Evolutionary conservation across 2,113 vertebrate species (phyloP), one percentile per base, ranked within the genome.

Genomic region (Myanophis thanlyinensis): DNA sequence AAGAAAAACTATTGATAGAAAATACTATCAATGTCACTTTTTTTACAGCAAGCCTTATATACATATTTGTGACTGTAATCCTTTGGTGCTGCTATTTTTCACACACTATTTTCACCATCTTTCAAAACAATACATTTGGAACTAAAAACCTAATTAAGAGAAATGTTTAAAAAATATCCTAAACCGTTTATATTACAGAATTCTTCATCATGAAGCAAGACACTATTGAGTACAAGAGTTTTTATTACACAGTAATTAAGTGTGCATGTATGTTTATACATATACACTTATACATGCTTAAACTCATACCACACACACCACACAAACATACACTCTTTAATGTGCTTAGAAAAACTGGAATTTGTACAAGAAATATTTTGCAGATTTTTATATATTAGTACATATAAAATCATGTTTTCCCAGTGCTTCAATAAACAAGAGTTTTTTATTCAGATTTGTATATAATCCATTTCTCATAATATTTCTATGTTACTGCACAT

Each of bases 401-500:
- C 18, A 67, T 67, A 67, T 67, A 67, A 67, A 67, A 67, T 48
- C 5, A 44, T 40, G n/a, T 35, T 40, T 40, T 40, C 35, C 84
- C 40, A 46, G 3, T 22, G 23, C 91, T 89, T 92, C 93, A 94
- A 93, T 95, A 95, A 96, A 96, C 94, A 97, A n/a, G 90, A 92
- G 95, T 94, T 92, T 93, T 51, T 91, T n/a, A 67, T 85, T 95
- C 92, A 89, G 89, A 54, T 92, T 96, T 94, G 94, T 95, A 93
- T 90, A 84, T 95, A 92, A n/a, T 92, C 54, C 53, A 23, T 1
- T 47, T 95, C 91, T 95, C 95, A 95, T 94, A 95, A 94, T 94
- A 93, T 92, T 90, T 35, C 8, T 23, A 62, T 52, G 15, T 46
- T 35, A 92, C 93, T 6, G 88, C 5, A 48, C 88, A 51, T 92